These are phyloP conservation scores for Cyanocitta stelleri DNA, from an alignment of 2,113 vertebrate species.

Conservation along the genomic window DNA sequence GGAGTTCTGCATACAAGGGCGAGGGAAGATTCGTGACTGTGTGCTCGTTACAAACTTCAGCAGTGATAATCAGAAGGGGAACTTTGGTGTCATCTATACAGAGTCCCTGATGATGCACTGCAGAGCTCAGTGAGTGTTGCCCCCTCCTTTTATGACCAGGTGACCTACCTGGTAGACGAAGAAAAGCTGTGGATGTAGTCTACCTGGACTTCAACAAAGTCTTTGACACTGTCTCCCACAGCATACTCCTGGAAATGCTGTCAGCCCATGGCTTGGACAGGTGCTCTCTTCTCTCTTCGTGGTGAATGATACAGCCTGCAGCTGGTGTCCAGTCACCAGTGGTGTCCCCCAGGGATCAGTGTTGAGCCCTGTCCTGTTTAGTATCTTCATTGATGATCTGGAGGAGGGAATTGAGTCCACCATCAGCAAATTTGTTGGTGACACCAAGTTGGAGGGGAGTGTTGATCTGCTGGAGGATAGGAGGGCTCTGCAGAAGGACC, in stretches of 20 bases:
- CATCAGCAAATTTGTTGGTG: too few species aligned
- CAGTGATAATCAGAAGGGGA: not conserved
- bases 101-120: not conserved
- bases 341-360: not conserved
- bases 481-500: not conserved
- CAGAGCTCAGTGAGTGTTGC: not conserved
- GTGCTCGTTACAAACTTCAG: not conserved
- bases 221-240: not conserved
- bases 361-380: not conserved
- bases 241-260: not conserved
- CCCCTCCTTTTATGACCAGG: not conserved
- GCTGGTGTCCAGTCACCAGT: not conserved
- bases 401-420: not conserved
- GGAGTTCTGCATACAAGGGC: not conserved
- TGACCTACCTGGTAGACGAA: accelerated
- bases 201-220: not conserved
- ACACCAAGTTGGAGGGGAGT: accelerated
- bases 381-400: not conserved
- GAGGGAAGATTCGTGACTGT: not conserved
- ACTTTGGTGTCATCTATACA: not conserved
- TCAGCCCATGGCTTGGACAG: not conserved
- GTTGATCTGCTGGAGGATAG: not conserved
- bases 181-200: not conserved
- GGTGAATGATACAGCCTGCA: not conserved
- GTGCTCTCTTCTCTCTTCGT: not conserved